Conservation (phyloP, 2,888 invertebrate species). For the Dendrolimus pini region DNA sequence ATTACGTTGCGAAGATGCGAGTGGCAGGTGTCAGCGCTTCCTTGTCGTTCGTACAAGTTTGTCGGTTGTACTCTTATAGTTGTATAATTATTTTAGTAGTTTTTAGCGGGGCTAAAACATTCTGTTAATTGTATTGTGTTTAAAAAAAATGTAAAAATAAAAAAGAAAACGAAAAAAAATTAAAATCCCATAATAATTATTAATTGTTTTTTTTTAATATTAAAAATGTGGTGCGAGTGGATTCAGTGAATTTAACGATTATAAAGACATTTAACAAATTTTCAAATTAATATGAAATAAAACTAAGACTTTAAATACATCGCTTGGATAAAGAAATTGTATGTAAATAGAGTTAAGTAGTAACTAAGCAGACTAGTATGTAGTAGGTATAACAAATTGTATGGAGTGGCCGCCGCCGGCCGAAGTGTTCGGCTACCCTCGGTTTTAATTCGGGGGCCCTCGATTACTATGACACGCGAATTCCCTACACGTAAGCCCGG, state of each 20-base stretch:
- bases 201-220: slow-evolving; percentile 20
- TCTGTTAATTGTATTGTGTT: slow-evolving; percentile 63
- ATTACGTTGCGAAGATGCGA: neutral
- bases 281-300: slow-evolving; percentile 69
- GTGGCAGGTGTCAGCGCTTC: slow-evolving; percentile 8
- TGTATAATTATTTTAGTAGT: slow-evolving; percentile 57
- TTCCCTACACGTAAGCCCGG: too few relatives aligned
- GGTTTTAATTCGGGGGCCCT: too few relatives aligned
- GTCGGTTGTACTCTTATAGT: slow-evolving; percentile 56
- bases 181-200: slow-evolving; percentile 15
- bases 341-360: slow-evolving; percentile 73
- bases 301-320: slow-evolving; percentile 69
- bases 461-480: too few relatives aligned
- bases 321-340: slow-evolving; percentile 67
- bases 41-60: slow-evolving; percentile 39
- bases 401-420: slow-evolving; percentile 38
- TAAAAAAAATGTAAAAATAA: slow-evolving; percentile 23
- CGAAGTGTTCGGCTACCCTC: slow-evolving; percentile 3
- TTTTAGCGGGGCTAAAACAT: slow-evolving; percentile 56
- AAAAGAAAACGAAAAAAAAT: slow-evolving; percentile 32
- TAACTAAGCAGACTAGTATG: slow-evolving; percentile 65
- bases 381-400: slow-evolving; percentile 76
- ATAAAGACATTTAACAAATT: slow-evolving; percentile 75
- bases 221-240: slow-evolving; percentile 63
- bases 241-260: slow-evolving; percentile 59